Base-by-base conservation (phyloP, 2,113 vertebrate species). In the Todiramphus chloris region DNA sequence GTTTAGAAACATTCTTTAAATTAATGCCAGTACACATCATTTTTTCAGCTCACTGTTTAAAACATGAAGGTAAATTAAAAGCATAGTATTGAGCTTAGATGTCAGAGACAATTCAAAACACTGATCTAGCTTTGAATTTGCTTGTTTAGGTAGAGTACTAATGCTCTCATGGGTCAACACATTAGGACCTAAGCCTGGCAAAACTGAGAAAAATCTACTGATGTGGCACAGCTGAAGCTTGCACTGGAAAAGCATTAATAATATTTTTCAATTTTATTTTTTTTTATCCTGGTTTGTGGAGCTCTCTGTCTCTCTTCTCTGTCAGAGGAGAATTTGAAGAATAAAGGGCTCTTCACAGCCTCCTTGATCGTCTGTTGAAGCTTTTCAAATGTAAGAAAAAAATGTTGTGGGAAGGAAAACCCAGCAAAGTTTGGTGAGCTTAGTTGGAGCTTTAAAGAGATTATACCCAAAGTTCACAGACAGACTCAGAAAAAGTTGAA, bases 401-500 rank as follows among this genome's bases (percentile, higher is more conserved):
- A 84, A 35, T 56, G 18, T 77, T 81, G 89, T 92, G 87, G 86
- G 83, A 91, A 93, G 91, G 89, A 94, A 94, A 94, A 87, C 90
- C 84, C 82, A 97, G 94, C 59, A 91, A 97, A 95, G 69, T 83
- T 78, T 59, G 79, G 74, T 92, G 59, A 98, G 91, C 89, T 98
- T 98, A 97, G 96, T 84, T 81, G 64, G 33, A 96, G 89, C 91
- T 97, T 97, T 97, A 96, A 93, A 93, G 91, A 97, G 97, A 98
- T 98, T 98, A 98, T 97, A 94, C 10, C 51, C 90, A 93, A 97
- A 97, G 86, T 98, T 97, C 83, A 51, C 83, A 94, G 79, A 77
- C 87, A 96, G 95, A 85, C 87, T 87, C 96, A 85, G 83, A 94
- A 76, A 94, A 97, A 98, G 92, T 97, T 97, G 95, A 97, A 98